Base-by-base conservation (phyloP, 2,113 vertebrate genomes). In the Festucalex cinctus region DNA sequence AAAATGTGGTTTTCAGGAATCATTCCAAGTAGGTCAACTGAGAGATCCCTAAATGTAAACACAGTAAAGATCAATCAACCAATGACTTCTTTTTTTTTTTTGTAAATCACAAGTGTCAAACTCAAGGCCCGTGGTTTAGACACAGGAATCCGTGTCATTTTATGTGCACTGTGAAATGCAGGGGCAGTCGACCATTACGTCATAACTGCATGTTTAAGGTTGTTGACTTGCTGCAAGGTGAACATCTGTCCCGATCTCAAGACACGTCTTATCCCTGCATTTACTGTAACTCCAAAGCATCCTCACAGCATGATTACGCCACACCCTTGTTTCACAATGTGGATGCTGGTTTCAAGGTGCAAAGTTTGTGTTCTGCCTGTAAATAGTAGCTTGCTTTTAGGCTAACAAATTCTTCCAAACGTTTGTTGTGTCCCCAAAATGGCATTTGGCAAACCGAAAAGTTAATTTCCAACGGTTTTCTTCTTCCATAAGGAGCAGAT, bases 1-100 rank as follows among this genome's bases (percentile, higher is more conserved):
- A 95, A 90, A 4, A 93, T 79, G 66, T 94, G 85, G 54, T 94
- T 96, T 74, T 95, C 91, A 22, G 97, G 96, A 76, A 93, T 95
- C 95, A 96, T 95, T 77, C 81, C 81, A 41, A 99, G 90, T 59
- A 99, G 93, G 69, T 95, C 93, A 10, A 83, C 87, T 54, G 96
- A 95, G 66, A 98, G 87, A 75, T 96, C 92, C 95, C 97, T 98
- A 75, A 46, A 69, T 35, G 69, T 69, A 77, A 59, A 82, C 62
- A 88, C 6, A n/a, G 37, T 9, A 64, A 17, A 65, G 3, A 65
- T 19, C 14, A 35, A 68, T 43, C 17, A 41, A 17, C 37, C 10
- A 13, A n/a, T 41, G 20, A 62, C 32, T 9, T 59, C 1, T 37
- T 60, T 37, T 39, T 5, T 44, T 17, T 46, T 46, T 46, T 46